Percentiles rank a stretch among this genome's conserved stretches.
phyloP scores from a whole-genome alignment of 2,113 vertebrate species.

The Columbina picui region DNA sequence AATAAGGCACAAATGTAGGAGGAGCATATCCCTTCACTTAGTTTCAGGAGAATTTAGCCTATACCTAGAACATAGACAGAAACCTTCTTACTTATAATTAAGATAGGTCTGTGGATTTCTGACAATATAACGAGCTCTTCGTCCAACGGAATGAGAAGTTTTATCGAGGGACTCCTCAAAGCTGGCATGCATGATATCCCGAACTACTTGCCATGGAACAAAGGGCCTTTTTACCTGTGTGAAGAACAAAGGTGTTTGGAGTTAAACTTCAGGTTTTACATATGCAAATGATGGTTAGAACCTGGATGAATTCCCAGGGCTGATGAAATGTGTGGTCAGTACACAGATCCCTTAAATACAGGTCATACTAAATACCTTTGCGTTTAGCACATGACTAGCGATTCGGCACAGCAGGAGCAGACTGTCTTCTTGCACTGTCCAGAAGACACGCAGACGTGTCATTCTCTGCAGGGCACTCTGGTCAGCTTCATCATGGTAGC shows the following conservation, averaged over 20 bases:
- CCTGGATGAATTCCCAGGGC: neutral
- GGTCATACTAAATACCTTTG: conserved; percentile 78
- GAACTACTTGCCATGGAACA: conserved; percentile 89
- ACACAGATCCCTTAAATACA: rapidly evolving
- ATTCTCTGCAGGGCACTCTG: conserved; percentile 89
- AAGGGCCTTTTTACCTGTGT: conserved; percentile 88
- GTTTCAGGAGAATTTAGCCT: neutral
- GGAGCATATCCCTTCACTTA: neutral
- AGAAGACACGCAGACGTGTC: conserved; percentile 90
- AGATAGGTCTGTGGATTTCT: conserved; percentile 92
- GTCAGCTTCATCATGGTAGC: conserved; percentile 89
- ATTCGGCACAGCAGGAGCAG: conserved; percentile 93
- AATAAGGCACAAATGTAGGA: neutral
- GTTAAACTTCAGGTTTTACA: rapidly evolving
- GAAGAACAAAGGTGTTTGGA: neutral
- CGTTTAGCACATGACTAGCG: conserved; percentile 89
- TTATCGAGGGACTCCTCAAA: conserved; percentile 92
- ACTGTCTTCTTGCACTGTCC: conserved; percentile 91
- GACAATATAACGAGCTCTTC: conserved; percentile 91
- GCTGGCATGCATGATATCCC: conserved; percentile 90
- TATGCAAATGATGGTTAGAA: rapidly evolving
- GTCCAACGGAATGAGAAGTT: conserved; percentile 89
- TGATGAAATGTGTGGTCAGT: neutral
- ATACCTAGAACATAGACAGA: neutral
- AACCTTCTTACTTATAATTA: conserved; percentile 87